Evolutionary conservation across 2,113 vertebrate species (phyloP).

Genomic region (Rhagologus leucostigma): DNA sequence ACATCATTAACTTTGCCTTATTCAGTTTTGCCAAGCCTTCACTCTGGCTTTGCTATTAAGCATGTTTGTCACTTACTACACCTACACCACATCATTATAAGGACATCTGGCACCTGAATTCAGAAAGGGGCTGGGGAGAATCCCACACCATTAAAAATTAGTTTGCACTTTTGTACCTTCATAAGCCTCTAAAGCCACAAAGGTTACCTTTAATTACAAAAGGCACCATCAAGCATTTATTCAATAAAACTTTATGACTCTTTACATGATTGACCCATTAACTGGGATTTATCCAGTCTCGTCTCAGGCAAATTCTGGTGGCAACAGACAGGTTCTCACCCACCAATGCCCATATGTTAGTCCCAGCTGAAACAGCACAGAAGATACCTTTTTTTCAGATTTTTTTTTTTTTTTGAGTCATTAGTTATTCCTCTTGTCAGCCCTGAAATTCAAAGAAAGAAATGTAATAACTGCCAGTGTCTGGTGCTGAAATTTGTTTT

Average conservation of each 20-base stretch:
- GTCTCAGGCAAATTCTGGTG: background rate
- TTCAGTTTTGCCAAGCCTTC: background rate
- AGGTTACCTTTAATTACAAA: background rate
- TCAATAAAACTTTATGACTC: background rate
- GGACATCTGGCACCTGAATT: background rate
- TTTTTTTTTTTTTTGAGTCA: background rate
- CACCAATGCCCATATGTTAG: background rate
- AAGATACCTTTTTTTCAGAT: background rate
- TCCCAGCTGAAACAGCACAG: background rate
- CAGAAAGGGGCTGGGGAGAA: background rate
- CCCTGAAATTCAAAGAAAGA: background rate
- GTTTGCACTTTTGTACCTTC: background rate
- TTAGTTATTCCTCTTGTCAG: background rate
- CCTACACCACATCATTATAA: background rate
- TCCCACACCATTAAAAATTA: background rate
- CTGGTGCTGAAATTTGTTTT: background rate
- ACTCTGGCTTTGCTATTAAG: background rate
- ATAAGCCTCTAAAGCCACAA: background rate
- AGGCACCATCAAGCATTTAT: background rate
- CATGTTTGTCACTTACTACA: background rate
- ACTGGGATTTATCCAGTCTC: background rate
- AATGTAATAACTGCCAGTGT: background rate
- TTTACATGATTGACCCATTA: background rate
- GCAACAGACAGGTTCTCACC: background rate
- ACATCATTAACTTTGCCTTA: background rate